These are phyloP conservation scores for Mormyrus lacerda DNA, from an alignment of 2,113 vertebrate species.

Conservation along the genomic window DNA sequence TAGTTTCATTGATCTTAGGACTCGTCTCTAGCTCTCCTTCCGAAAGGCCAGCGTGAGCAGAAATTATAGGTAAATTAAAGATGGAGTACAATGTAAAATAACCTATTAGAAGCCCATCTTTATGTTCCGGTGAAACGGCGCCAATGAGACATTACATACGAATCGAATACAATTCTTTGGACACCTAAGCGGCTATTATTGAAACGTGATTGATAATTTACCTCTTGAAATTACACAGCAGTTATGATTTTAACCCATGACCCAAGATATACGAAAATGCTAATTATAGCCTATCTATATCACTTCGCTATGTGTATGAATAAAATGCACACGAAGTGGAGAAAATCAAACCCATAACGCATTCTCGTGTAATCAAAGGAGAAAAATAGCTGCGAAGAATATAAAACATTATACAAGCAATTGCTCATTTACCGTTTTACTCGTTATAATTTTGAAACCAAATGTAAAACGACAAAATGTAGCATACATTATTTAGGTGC, in stretches of 20 bases:
- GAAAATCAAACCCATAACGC: not conserved
- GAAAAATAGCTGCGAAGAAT: not conserved
- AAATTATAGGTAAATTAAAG: slow-evolving; percentile 29
- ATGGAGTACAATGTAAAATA: not conserved
- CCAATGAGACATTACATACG: not conserved
- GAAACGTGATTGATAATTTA: not conserved
- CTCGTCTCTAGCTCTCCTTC: slow-evolving; percentile 26
- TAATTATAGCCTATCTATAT: not conserved
- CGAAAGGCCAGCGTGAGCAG: slow-evolving; percentile 26
- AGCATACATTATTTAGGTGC: not conserved
- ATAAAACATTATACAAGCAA: not conserved
- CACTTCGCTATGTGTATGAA: not conserved
- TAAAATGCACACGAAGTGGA: not conserved
- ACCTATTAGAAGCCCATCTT: not conserved
- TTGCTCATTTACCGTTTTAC: not conserved
- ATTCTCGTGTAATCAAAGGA: not conserved
- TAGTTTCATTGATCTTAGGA: slow-evolving; percentile 29
- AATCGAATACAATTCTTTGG: not conserved
- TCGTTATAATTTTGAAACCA: not conserved
- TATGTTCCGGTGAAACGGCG: not conserved
- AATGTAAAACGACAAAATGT: not conserved
- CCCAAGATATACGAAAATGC: not conserved
- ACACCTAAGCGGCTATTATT: not conserved
- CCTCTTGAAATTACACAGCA: not conserved
- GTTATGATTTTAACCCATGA: not conserved